Percentiles rank a stretch among this genome's conserved stretches.
Conservation (phyloP, 2,797 vertebrate species). For the Aselliscus stoliczkanus region DNA sequence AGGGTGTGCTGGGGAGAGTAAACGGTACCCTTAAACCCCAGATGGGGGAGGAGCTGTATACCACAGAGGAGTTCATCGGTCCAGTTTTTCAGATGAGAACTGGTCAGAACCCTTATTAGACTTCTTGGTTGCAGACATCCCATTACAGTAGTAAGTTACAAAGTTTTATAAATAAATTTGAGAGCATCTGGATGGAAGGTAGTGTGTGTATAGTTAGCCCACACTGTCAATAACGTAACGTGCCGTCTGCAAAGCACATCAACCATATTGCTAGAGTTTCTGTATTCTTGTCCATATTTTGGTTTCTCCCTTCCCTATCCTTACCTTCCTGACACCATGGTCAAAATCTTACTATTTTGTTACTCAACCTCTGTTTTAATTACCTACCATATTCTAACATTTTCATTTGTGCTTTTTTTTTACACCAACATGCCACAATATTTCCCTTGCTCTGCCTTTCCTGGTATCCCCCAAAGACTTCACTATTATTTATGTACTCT, state of each 20-base stretch:
- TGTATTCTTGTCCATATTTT: background rate
- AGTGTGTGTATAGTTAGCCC: background rate
- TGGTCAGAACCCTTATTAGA: background rate
- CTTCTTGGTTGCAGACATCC: background rate
- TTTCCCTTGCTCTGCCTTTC: background rate
- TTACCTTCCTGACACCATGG: background rate
- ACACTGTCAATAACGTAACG: background rate
- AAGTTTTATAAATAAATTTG: background rate
- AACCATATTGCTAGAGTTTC: background rate
- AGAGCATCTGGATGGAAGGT: background rate
- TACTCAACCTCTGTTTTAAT: too few species aligned
- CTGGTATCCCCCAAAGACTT: background rate
- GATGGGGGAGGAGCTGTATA: background rate
- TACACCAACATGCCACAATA: background rate
- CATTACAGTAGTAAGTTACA: background rate
- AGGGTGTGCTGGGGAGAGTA: background rate
- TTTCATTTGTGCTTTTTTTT: background rate
- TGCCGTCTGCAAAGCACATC: background rate
- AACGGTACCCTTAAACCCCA: background rate
- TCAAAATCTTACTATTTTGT: background rate
- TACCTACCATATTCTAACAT: background rate
- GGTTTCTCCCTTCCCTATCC: background rate
- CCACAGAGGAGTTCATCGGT: background rate
- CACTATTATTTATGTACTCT: background rate
- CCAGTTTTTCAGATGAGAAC: background rate